Evolutionary conservation across 2,888 invertebrate genomes (phyloP).

Genomic region (Melanargia galathea): DNA sequence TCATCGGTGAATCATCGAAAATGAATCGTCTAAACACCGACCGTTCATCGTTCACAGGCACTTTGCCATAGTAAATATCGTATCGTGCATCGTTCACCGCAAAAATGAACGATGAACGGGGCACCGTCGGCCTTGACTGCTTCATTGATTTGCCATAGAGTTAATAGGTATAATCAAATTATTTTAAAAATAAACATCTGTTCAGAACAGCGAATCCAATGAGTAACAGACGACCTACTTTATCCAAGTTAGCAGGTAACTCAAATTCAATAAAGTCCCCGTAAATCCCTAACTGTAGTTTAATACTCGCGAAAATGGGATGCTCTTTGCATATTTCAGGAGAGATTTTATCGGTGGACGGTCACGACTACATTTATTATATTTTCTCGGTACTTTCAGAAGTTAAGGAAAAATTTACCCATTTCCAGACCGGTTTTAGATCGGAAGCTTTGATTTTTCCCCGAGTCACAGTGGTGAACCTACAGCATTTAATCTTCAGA

Average conservation of each 20-base stretch:
- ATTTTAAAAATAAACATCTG: not conserved
- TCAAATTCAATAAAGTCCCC: constrained; percentile 21
- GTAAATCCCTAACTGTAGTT: constrained; percentile 25
- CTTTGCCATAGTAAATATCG: no score
- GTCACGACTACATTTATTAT: constrained; percentile 17
- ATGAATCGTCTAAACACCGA: no score
- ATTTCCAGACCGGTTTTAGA: not conserved
- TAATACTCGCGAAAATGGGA: constrained; percentile 19
- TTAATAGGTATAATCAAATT: no score
- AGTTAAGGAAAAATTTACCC: not conserved
- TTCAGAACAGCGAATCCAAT: not conserved
- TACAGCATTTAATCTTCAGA: not conserved
- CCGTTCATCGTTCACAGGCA: no score
- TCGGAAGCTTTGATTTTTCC: not conserved
- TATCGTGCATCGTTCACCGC: no score
- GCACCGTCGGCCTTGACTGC: no score
- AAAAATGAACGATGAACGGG: no score
- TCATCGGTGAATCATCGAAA: no score
- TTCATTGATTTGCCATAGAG: no score
- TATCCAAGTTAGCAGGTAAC: constrained; percentile 17
- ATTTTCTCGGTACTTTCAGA: constrained; percentile 14
- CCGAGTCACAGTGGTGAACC: not conserved
- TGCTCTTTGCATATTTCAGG: constrained; percentile 18
- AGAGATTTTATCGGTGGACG: constrained; percentile 13
- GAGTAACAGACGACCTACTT: constrained; percentile 1